These are phyloP conservation scores for Platichthys stellatus DNA, from an alignment of 2,113 vertebrate genomes.

Conservation along the genomic window DNA sequence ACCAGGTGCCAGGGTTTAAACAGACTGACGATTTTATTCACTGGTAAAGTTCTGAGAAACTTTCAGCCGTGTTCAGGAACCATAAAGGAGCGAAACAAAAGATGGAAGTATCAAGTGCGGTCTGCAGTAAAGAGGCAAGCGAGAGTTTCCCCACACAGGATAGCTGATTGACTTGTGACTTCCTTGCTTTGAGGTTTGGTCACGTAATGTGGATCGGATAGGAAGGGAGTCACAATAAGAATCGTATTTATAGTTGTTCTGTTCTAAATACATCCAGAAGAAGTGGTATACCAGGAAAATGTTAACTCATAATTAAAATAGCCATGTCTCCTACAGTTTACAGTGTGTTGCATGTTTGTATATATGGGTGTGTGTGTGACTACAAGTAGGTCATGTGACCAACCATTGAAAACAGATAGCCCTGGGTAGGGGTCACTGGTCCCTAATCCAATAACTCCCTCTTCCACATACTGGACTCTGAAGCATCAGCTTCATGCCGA, in stretches of 20 bases:
- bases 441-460: constrained; percentile 70
- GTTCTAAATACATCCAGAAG: neutral
- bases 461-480: constrained; percentile 42
- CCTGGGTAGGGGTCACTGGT: constrained; percentile 49
- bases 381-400: constrained; percentile 63
- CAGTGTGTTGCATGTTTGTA: constrained; percentile 17
- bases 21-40: neutral
- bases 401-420: constrained; percentile 43
- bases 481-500: neutral
- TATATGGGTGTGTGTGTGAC: constrained; percentile 24
- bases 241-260: neutral
- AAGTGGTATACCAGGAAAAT: neutral
- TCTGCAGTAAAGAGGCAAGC: neutral
- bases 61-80: constrained; percentile 3
- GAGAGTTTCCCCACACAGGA: constrained; percentile 1
- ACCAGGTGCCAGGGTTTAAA: constrained; percentile 56
- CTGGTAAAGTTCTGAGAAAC: constrained; percentile 12
- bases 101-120: constrained; percentile 9
- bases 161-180: neutral
- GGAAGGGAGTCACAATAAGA: neutral
- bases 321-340: neutral
- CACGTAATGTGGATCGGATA: neutral
- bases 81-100: constrained; percentile 46
- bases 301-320: neutral
- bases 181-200: constrained; percentile 29